These are phyloP conservation scores for Lysandra bellargus DNA, from an alignment of 2,888 invertebrate species.

Conservation along the genomic window DNA sequence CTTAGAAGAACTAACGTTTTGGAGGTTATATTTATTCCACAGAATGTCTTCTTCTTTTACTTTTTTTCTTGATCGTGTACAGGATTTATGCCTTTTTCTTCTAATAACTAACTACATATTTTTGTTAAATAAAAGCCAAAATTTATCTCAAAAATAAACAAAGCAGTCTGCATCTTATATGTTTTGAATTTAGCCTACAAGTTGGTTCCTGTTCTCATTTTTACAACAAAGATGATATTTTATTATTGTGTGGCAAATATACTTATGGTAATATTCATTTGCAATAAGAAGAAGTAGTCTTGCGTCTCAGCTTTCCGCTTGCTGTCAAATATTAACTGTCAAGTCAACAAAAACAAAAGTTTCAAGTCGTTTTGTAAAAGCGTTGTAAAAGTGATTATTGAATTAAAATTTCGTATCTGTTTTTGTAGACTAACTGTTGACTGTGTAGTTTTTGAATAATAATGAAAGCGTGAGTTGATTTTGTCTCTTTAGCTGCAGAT, in stretches of 20 bases:
- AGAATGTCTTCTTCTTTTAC: no score
- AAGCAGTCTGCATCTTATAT: no score
- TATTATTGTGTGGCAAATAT: not conserved
- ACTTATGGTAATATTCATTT: not conserved
- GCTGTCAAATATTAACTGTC: not conserved
- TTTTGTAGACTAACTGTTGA: not conserved
- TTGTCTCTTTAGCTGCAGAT: not conserved
- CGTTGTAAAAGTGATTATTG: not conserved
- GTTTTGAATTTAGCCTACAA: no score
- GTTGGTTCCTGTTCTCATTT: not conserved
- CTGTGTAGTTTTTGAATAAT: not conserved
- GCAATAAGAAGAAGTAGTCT: not conserved
- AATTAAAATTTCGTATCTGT: no score
- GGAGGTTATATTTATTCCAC: no score
- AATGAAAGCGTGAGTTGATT: constrained; percentile 12
- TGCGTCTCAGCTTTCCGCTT: not conserved
- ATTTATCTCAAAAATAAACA: no score
- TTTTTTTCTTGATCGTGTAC: no score
- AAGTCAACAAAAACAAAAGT: constrained; percentile 20
- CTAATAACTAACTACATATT: no score
- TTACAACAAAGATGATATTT: not conserved
- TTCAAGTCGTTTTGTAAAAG: not conserved
- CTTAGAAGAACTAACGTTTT: no score
- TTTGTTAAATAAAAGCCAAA: no score
- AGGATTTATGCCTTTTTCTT: no score